Base-by-base conservation (phyloP, 2,888 invertebrate species). In the Stenotaenia linearis region DNA sequence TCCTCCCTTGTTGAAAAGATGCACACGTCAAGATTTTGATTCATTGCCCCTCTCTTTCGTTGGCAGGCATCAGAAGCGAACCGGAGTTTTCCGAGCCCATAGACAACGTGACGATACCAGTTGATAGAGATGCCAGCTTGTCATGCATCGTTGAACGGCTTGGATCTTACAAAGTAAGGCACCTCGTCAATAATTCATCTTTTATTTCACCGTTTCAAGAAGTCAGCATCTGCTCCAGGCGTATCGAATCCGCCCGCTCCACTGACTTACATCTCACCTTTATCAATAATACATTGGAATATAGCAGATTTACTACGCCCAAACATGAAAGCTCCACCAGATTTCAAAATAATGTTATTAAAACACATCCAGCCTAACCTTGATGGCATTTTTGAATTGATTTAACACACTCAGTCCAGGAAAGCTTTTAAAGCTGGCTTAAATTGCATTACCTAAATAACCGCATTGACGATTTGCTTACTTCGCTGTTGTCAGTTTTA, bases 21-120 rank as follows among this genome's bases (percentile, higher is more conserved):
- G 50, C 50, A 18, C 50, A 18, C 18, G 50, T 50, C 50, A 50
- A 18, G 18, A 50, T 50, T 50, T 50, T 50, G 50, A 50, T 50
- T 50, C 50, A 50, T 50, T 50, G 50, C 50, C 50, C 18, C 50
- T 74, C 56, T 74, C 75, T 74, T 74, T 74, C 75, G 75, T 74
- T 30, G 75, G 75, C 75, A 32, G 50, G 50, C 50, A 50, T 50
- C 50, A 50, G 50, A 50, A 50, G 50, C 50, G 45, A 61, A 23
- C 40, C 78, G 18, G 32, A 61, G 69, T 69, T 69, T 25, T 23
- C 78, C 40, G 78, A 78, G 21, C 23, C 25, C 40, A 78, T 78
- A 25, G 45, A 78, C 28, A 78, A 78, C 32, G 78, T 78, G 78
- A 78, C 78, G 78, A 78, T 78, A 23, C 78, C 78, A 50, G 78